Evolutionary conservation across 2,888 invertebrate genomes (phyloP), one percentile per base, ranked within the genome.

Genomic region (Athripsodes cinereus): DNA sequence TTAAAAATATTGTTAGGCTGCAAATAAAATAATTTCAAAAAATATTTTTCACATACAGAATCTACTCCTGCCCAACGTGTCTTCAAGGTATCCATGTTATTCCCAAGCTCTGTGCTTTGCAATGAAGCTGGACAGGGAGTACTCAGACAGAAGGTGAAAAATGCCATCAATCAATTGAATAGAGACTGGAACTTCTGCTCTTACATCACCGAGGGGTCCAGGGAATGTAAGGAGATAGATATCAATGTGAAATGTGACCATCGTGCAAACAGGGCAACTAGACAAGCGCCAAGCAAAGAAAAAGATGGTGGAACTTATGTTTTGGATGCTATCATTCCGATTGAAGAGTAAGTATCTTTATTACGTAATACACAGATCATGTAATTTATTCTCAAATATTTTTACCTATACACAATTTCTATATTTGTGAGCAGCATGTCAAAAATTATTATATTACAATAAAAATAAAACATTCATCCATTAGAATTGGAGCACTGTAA

Each of bases 101-200:
- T 96, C 89, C 95, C 96, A 62, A 93, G 93, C 59, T 92, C 94
- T n/a, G 94, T 96, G 1, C 85, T 96, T 5, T 97, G 96, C 70
- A 96, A 96, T 68, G 92, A 93, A 72, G 96, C 96, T 21, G 96
- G 96, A 1, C 94, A 95, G 74, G 91, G 90, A 53, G 96, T 96
- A 0, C 79, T 96, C 3, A 83, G 91, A 50, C 93, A 95, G 69
- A 90, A 91, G 74, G 92, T 96, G 1, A 84, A 90, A 65, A 87
- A 86, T 66, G 92, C 95, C 8, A 89, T 97, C 55, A 92, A 94
- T 68, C 86, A 92, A 52, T 80, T 96, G 55, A 96, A 97, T 72
- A 84, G 92, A 66, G 93, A 96, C 69, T 97, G 96, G 96, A 92
- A 93, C 81, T 92, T 96, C 87, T 96, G 96, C 71, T 92, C 94